Conservation (phyloP, 92 coral and sea anemone species). For the Epizoanthus ramosus region DNA sequence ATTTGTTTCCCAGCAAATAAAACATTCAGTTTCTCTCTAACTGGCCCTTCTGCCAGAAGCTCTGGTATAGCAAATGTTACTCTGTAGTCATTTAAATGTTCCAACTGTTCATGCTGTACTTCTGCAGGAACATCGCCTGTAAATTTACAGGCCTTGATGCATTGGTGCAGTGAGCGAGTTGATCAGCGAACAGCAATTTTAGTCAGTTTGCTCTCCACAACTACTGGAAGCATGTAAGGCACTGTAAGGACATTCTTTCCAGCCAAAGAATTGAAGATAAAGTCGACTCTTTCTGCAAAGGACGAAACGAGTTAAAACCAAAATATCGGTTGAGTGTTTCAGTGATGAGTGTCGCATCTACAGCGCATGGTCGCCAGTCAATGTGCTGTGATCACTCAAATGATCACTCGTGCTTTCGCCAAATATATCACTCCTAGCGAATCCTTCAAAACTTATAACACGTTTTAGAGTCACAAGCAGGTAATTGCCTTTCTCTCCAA, state of each 20-base stretch:
- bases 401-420: too few species aligned
- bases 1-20: too few species aligned
- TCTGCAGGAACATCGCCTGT: constrained; percentile 45
- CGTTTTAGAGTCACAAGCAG: too few species aligned
- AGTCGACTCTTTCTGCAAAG: constrained; percentile 46
- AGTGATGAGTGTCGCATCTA: too few species aligned
- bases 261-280: not conserved
- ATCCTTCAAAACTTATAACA: too few species aligned
- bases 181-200: constrained; percentile 43
- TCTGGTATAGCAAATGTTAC: too few species aligned
- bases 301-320: constrained; percentile 29
- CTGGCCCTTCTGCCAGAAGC: too few species aligned
- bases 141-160: constrained; percentile 39
- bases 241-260: constrained; percentile 35
- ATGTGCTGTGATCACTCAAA: too few species aligned
- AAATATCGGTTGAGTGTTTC: not conserved
- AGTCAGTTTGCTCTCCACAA: constrained; percentile 36
- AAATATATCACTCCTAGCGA: too few species aligned
- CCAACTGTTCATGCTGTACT: not conserved
- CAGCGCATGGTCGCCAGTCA: too few species aligned
- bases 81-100: not conserved
- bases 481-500: too few species aligned
- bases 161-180: not conserved
- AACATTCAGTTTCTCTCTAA: too few species aligned
- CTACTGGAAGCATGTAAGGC: constrained; percentile 47